Evolutionary conservation across 2,888 invertebrate genomes (phyloP).

Genomic region (Podabrus alpinus): DNA sequence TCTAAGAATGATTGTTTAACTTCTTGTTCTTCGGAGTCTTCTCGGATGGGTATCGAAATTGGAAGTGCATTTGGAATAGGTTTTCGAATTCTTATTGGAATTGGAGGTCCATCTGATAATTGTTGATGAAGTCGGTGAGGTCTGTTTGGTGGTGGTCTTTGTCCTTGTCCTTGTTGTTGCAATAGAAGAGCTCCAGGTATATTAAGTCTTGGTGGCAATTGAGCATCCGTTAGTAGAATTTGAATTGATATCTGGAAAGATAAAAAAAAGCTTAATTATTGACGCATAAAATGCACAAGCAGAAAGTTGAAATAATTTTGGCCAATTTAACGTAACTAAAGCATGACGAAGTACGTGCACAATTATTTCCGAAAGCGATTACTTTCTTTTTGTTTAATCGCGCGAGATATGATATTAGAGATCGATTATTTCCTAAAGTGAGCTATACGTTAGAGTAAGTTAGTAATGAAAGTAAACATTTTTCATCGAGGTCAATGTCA

Average conservation of each 20-base stretch:
- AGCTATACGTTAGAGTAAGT: not conserved
- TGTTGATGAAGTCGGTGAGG: constrained; percentile 40
- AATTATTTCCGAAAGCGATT: not conserved
- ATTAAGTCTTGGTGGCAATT: constrained; percentile 66
- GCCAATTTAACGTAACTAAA: not conserved
- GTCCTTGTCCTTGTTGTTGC: constrained; percentile 48
- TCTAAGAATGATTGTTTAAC: constrained; percentile 39
- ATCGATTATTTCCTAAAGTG: not conserved
- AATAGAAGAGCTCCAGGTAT: constrained; percentile 68
- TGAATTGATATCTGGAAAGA: constrained; percentile 31
- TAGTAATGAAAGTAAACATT: not conserved
- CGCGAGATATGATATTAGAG: not conserved
- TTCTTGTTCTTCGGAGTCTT: constrained; percentile 59
- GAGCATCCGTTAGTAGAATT: constrained; percentile 51
- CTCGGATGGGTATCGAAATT: constrained; percentile 34
- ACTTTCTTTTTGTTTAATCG: constrained; percentile 1
- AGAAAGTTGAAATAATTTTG: not conserved
- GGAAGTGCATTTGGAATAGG: constrained; percentile 49
- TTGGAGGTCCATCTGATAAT: constrained; percentile 50
- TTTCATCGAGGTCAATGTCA: not conserved
- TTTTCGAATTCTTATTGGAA: constrained; percentile 53
- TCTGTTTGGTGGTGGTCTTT: constrained; percentile 51
- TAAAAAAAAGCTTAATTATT: not conserved
- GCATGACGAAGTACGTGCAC: not conserved
- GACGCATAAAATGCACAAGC: not conserved